Percentiles rank a stretch among this genome's conserved stretches.
These are phyloP conservation scores for Melieria omissa DNA, from an alignment of 2,888 invertebrate species.

Conservation along the genomic window DNA sequence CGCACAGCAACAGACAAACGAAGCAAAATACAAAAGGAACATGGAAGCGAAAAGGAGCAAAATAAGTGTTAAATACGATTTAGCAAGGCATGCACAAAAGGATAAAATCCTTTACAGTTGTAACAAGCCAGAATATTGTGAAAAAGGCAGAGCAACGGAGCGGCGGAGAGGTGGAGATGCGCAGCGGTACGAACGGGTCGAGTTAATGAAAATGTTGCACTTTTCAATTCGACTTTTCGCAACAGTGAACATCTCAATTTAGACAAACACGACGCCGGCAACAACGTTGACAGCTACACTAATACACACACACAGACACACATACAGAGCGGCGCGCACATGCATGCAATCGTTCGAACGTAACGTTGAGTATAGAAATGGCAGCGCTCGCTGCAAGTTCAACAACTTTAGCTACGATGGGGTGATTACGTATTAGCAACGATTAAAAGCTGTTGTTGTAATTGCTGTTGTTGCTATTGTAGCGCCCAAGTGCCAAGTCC, in stretches of 20 bases:
- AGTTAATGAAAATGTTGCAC: conserved; percentile 46
- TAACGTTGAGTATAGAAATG: background rate
- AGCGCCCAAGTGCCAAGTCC: background rate
- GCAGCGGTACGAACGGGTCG: background rate
- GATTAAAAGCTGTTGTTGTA: conserved; percentile 40
- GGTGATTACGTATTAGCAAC: conserved; percentile 41
- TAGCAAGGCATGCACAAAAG: conserved; percentile 33
- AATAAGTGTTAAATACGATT: conserved; percentile 40
- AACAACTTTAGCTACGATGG: conserved; percentile 38
- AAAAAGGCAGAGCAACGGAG: background rate
- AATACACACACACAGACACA: background rate
- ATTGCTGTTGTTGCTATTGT: background rate
- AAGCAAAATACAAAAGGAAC: background rate
- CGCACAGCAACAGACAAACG: conserved; percentile 12
- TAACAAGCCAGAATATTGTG: background rate
- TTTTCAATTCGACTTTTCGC: conserved; percentile 45
- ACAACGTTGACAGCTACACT: conserved; percentile 30
- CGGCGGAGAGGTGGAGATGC: background rate
- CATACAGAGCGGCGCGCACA: background rate
- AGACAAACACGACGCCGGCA: conserved; percentile 39
- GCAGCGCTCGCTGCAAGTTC: conserved; percentile 13
- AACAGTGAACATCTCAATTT: conserved; percentile 45
- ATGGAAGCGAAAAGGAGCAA: conserved; percentile 10
- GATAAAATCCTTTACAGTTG: conserved; percentile 35
- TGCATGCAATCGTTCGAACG: background rate